Percentiles rank a stretch among this genome's conserved stretches.
Conservation (phyloP, 2,113 vertebrate species). For the Barnardius zonarius region DNA sequence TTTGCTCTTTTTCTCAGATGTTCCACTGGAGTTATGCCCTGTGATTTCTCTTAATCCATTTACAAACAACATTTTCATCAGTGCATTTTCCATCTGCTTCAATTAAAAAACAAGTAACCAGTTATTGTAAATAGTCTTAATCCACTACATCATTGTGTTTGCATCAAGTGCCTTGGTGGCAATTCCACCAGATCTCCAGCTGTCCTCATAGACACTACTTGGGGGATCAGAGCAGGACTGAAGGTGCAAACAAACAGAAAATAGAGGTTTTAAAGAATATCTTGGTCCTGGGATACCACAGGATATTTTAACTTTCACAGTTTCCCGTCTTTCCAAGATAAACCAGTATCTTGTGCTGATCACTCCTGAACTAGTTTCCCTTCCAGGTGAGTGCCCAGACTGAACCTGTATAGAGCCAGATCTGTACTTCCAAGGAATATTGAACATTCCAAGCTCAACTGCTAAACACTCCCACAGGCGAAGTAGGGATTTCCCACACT, state of each 20-base stretch:
- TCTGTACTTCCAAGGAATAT: not conserved
- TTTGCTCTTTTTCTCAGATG: not conserved
- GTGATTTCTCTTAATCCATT: not conserved
- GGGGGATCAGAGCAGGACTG: not conserved
- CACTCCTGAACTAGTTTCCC: not conserved
- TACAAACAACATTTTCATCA: not conserved
- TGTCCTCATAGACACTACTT: not conserved
- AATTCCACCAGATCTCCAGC: not conserved
- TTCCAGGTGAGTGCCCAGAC: not conserved
- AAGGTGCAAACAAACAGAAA: constrained; percentile 30
- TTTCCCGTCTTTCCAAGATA: too few relatives aligned
- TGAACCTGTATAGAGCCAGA: not conserved
- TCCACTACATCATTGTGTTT: constrained; percentile 16
- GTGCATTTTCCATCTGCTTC: not conserved
- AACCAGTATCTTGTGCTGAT: not conserved
- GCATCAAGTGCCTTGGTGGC: not conserved
- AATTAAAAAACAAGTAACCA: constrained; percentile 11
- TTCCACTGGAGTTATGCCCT: not conserved
- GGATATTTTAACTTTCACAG: too few relatives aligned
- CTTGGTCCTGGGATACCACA: not conserved
- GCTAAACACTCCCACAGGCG: not conserved
- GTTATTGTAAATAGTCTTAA: constrained; percentile 45
- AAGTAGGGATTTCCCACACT: fast-evolving
- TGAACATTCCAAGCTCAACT: not conserved
- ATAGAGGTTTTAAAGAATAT: not conserved